These are phyloP conservation scores for Nematolebias whitei DNA, from an alignment of 2,113 vertebrate species.

Conservation along the genomic window DNA sequence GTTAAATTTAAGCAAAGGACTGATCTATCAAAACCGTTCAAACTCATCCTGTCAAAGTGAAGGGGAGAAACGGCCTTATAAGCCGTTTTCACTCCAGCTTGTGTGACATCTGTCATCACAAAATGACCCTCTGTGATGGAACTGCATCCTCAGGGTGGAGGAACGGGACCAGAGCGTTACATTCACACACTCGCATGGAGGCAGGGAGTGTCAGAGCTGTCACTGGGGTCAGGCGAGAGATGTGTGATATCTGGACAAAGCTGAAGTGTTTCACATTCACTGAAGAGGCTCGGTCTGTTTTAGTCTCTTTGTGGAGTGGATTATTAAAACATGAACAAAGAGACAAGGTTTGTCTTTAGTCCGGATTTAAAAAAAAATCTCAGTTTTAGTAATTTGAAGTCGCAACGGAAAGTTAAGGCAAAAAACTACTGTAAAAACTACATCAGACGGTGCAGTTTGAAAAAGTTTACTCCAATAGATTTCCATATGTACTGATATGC, in stretches of 20 bases:
- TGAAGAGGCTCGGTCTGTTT: constrained; percentile 41
- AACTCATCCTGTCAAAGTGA: neutral
- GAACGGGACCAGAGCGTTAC: constrained; percentile 3
- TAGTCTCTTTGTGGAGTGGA: neutral
- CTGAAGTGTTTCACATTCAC: constrained; percentile 43
- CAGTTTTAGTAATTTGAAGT: neutral
- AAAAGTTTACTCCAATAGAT: too few relatives aligned
- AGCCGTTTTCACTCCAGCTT: constrained; percentile 1
- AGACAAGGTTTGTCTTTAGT: neutral
- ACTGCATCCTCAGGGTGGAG: constrained; percentile 18
- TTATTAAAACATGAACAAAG: neutral
- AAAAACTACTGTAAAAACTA: too few relatives aligned
- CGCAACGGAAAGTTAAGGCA: too few relatives aligned
- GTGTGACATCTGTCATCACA: constrained; percentile 41
- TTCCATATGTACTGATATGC: too few relatives aligned
- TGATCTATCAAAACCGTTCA: neutral
- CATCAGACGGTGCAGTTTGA: too few relatives aligned
- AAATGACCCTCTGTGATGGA: constrained; percentile 16
- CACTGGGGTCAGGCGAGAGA: constrained; percentile 47
- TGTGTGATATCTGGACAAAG: constrained; percentile 56
- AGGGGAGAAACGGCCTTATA: neutral
- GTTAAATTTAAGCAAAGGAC: neutral
- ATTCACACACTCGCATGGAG: constrained; percentile 10
- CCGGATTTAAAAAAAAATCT: neutral
- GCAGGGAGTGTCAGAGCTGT: constrained; percentile 38